Evolutionary conservation across 2,113 vertebrate genomes (phyloP), one percentile per base, ranked within the genome.

Genomic region (Echinops telfairi): DNA sequence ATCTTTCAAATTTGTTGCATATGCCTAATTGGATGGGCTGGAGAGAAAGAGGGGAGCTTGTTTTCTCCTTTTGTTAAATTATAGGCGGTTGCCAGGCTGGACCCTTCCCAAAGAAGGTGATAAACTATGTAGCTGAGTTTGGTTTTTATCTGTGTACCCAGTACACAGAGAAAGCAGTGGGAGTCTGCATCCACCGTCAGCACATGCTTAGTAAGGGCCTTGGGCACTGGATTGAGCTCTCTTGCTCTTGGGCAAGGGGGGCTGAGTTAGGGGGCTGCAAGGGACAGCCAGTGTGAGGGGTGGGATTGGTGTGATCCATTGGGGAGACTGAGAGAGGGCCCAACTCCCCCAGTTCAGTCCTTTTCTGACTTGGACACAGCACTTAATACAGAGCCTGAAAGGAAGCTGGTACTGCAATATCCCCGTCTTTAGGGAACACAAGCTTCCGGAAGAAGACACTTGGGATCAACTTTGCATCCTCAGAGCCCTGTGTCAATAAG

Each of bases 51-150:
- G 27, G 80, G 14, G 66, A 68, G 53, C 0, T 1, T 57, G 40
- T 33, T 92, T 93, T 89, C 33, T 57, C 84, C 53, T 77, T 86
- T 71, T 73, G 10, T 91, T 64, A 77, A 78, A 23, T 36, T 43
- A 57, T 5, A 53, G 66, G 58, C 36, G 79, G 64, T 19, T 84
- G 19, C 64, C 57, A 6, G 11, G 73, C 47, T 82, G 88, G 58
- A 40, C 12, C 31, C 82, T 40, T 83, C 76, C 86, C 95, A 85
- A 81, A 90, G 77, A 66, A 1, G 76, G 57, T 29, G 0, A 75
- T 29, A 19, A 31, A 7, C 33, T 2, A 33, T 64, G 58, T 27
- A 43, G 89, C 79, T n/a, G 47, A 57, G 58, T 53, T 53, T 1
- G 22, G 60, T n/a, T 89, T 86, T 71, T 27, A 3, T 64, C 22